These are phyloP conservation scores for Oncorhynchus nerka DNA, from an alignment of 2,113 vertebrate species.

Conservation along the genomic window DNA sequence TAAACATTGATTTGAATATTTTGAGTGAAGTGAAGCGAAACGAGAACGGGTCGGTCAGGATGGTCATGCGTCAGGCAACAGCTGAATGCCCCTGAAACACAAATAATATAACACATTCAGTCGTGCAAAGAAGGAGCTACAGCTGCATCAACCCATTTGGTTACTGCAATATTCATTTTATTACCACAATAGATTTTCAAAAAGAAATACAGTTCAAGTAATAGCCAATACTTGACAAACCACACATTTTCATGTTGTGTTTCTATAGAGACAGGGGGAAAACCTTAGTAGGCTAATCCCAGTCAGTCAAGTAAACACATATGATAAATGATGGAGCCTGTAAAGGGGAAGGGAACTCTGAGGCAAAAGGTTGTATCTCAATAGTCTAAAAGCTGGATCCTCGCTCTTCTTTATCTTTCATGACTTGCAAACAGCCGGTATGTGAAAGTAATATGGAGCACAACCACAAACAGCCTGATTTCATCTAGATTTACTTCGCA, in stretches of 20 bases:
- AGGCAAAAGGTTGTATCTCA: neutral
- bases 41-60: too few relatives aligned
- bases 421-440: neutral
- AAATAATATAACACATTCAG: too few relatives aligned
- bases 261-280: slow-evolving; percentile 11
- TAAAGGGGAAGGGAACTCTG: slow-evolving; percentile 21
- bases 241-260: neutral
- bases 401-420: neutral
- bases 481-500: neutral
- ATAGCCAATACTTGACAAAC: slow-evolving; percentile 19
- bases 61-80: too few relatives aligned
- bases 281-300: slow-evolving; percentile 18
- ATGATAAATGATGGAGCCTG: slow-evolving; percentile 35
- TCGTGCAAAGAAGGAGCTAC: too few relatives aligned
- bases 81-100: too few relatives aligned
- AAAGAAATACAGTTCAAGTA: slow-evolving; percentile 48
- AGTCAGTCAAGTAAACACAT: slow-evolving; percentile 12
- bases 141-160: neutral
- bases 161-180: slow-evolving; percentile 52
- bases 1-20: too few relatives aligned
- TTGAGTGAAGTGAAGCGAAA: too few relatives aligned
- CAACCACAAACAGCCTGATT: neutral
- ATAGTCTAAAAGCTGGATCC: neutral
- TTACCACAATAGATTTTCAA: slow-evolving; percentile 29
- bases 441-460: neutral